A percentile compares a stretch with the other conserved stretches of the same genome.
Conservation (phyloP, 2,797 vertebrate species). For the Phrynocephalus guinanensis region DNA sequence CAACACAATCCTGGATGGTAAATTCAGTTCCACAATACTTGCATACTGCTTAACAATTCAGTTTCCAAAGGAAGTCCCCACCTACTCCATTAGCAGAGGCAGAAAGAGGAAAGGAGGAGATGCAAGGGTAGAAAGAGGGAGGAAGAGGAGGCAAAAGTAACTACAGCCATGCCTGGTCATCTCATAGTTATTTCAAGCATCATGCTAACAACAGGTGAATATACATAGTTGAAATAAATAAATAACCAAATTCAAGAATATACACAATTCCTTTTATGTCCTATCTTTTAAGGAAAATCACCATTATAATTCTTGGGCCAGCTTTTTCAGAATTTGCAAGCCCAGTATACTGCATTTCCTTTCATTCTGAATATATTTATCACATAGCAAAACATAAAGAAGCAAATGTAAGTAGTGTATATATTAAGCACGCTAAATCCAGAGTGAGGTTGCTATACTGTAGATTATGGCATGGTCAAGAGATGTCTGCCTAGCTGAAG, state of each 20-base stretch:
- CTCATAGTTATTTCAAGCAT: too few relatives aligned
- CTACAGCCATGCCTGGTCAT: too few relatives aligned
- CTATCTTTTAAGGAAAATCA: background rate
- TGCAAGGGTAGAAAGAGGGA: too few relatives aligned
- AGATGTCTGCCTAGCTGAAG: background rate
- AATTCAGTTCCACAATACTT: background rate
- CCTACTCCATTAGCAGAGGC: too few relatives aligned
- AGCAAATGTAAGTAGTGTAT: background rate
- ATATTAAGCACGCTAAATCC: background rate
- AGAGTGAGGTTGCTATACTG: background rate
- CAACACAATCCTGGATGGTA: fast-evolving
- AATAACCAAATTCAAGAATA: conserved; percentile 3
- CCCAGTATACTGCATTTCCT: background rate
- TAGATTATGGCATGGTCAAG: background rate
- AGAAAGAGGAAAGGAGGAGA: too few relatives aligned
- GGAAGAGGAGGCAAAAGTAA: too few relatives aligned
- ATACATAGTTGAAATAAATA: too few relatives aligned
- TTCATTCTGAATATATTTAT: conserved; percentile 9
- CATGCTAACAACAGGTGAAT: too few relatives aligned
- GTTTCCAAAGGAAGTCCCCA: too few relatives aligned
- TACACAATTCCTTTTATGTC: background rate
- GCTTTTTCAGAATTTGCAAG: background rate
- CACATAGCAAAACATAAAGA: background rate
- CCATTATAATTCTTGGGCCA: background rate
- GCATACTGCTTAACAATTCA: background rate